Conservation (phyloP, 2,113 vertebrate genomes). For the Diphyllodes magnificus region DNA sequence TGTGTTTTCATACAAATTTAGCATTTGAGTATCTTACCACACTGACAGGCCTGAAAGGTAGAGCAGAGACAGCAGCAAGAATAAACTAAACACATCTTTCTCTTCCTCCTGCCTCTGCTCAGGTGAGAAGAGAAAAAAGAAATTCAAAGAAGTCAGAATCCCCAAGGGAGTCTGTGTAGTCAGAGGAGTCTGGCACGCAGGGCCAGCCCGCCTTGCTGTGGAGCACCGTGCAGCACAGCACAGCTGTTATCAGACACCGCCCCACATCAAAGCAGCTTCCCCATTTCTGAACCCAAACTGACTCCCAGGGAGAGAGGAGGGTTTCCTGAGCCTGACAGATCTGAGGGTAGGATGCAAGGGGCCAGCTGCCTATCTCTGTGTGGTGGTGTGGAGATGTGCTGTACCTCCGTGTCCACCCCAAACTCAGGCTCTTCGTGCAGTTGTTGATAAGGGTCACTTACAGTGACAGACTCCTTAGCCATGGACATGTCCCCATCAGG, state of each 20-base stretch:
- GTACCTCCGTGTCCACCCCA: rapidly evolving
- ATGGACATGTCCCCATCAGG: neutral
- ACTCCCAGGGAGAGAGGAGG: neutral
- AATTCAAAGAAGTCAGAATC: neutral
- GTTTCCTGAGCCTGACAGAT: neutral
- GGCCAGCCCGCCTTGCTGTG: neutral
- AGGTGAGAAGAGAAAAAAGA: neutral
- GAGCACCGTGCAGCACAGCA: neutral
- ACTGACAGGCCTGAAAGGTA: neutral
- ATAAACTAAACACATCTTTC: neutral
- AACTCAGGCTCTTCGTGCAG: neutral
- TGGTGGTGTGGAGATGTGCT: neutral
- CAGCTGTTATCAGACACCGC: neutral
- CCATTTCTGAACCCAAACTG: rapidly evolving
- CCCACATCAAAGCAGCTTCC: neutral
- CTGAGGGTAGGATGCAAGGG: neutral
- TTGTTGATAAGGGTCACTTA: neutral
- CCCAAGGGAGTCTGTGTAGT: neutral
- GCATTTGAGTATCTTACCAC: neutral
- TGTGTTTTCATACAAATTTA: neutral
- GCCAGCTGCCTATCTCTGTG: neutral
- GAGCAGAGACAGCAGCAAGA: neutral
- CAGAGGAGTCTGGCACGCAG: neutral
- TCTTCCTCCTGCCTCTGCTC: neutral
- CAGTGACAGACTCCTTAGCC: neutral